phyloP scores from a whole-genome alignment of 2,888 invertebrate species.

The Stomorhina lunata region DNA sequence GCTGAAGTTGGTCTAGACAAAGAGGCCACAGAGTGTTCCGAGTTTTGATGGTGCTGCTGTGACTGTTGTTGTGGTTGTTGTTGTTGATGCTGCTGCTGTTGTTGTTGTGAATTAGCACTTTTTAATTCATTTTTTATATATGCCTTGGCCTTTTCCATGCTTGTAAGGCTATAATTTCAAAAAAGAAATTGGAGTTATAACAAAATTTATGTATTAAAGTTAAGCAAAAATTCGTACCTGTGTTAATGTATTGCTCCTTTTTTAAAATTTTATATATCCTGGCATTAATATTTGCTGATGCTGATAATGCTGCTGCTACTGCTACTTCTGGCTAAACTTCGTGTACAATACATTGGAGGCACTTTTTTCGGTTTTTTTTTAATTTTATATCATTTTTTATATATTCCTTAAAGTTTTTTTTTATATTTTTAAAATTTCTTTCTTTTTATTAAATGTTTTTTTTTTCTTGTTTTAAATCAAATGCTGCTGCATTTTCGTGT shows the following conservation, averaged over 20 bases:
- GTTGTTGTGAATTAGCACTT: slow-evolving; percentile 79
- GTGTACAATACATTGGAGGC: slow-evolving; percentile 52
- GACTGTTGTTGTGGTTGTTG: slow-evolving; percentile 68
- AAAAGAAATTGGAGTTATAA: too few relatives aligned
- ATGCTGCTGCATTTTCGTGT: slow-evolving; percentile 5
- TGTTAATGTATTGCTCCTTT: not conserved
- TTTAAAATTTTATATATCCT: slow-evolving; percentile 32
- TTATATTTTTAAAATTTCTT: not conserved
- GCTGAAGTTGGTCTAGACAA: slow-evolving; percentile 64
- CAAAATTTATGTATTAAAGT: too few relatives aligned
- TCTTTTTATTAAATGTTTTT: not conserved
- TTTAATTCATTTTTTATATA: slow-evolving; percentile 87
- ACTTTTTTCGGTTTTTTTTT: slow-evolving; percentile 37
- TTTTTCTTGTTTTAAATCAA: not conserved
- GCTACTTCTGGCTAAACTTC: slow-evolving; percentile 32
- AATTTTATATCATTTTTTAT: slow-evolving; percentile 21
- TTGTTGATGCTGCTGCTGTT: slow-evolving; percentile 66
- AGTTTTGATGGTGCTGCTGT: slow-evolving; percentile 61
- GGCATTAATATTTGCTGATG: slow-evolving; percentile 6
- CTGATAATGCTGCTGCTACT: slow-evolving; percentile 4
- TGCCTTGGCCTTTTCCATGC: slow-evolving; percentile 86
- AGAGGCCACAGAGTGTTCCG: slow-evolving; percentile 67
- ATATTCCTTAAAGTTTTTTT: too few relatives aligned
- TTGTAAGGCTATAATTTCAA: slow-evolving; percentile 24
- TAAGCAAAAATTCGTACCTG: too few relatives aligned